Evolutionary conservation across 2,888 invertebrate genomes (phyloP), one percentile per base, ranked within the genome.

Genomic region (Alsophila aescularia): DNA sequence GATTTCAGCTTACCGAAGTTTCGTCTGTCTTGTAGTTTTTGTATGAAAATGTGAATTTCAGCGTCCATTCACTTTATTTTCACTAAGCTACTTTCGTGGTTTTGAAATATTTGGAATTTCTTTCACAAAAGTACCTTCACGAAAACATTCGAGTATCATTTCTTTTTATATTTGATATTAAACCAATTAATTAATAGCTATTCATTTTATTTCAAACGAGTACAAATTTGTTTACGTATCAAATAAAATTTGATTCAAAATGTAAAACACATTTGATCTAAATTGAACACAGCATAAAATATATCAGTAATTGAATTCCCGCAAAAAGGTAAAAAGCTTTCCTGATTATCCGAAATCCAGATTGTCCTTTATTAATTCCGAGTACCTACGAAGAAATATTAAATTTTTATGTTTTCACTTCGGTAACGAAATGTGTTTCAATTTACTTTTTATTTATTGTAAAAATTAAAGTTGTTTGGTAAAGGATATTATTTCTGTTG

Each of bases 371-470:
- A 40, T 40, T 32, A 48, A 40, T 49, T 40, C 40, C 14, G 3
- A 31, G 41, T 41, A 24, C 12, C 37, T 36, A 31, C 18, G 21
- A 51, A 42, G 8, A 34, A 27, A 49, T 27, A 15, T 40, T 48
- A 12, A 41, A 41, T 2, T 48, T 29, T 39, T 12, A 31, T 34
- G 9, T 37, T 48, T 40, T 24, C 39, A 37, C 31, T 48, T 21
- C 32, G 2, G n/a, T n/a, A 32, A 13, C 21, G 48, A 48, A 48
- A 48, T 32, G 41, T 41, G 15, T 41, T 49, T 49, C 35, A 41
- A 49, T 40, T 49, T 34, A 15, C 49, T 40, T 14, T 6, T 14
- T 49, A 35, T 49, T 40, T 49, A 40, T 49, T 40, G 41, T 35
- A 35, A 41, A 35, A 41, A 41, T 49, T 35, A 16, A 35, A 14